These are phyloP conservation scores for Formicarius rufipectus DNA, from an alignment of 2,113 vertebrate genomes.

Conservation along the genomic window DNA sequence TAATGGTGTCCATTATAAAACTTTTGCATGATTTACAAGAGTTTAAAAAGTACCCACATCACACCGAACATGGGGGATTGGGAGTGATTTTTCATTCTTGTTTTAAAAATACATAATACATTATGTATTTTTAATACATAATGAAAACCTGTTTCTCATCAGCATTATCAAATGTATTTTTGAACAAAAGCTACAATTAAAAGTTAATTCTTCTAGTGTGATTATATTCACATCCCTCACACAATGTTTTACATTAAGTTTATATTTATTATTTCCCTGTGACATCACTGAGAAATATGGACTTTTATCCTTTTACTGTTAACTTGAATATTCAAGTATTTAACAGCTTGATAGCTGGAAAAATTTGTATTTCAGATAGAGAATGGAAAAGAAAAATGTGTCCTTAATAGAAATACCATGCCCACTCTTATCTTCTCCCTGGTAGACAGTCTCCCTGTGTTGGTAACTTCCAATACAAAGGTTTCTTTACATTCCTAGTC, in stretches of 20 bases:
- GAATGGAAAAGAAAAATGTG: not conserved
- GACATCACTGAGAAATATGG: not conserved
- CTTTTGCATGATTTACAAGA: not conserved
- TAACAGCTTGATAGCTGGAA: not conserved
- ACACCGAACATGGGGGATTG: not conserved
- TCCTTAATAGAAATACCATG: not conserved
- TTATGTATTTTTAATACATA: too few relatives aligned
- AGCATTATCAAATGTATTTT: not conserved
- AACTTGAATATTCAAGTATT: not conserved
- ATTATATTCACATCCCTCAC: not conserved
- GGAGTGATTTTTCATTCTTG: not conserved
- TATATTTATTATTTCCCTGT: not conserved
- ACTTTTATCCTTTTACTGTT: not conserved
- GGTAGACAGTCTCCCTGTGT: not conserved
- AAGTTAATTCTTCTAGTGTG: not conserved
- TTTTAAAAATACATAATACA: not conserved
- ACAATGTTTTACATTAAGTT: not conserved
- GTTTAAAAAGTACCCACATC: not conserved
- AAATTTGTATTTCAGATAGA: not conserved
- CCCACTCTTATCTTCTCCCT: not conserved
- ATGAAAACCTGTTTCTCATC: not conserved
- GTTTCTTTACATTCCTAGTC: not conserved
- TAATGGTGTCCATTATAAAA: not conserved
- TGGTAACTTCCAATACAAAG: not conserved
- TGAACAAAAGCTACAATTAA: not conserved